Conservation (phyloP, 1,140 invertebrate genomes). For the Achatina immaculata region DNA sequence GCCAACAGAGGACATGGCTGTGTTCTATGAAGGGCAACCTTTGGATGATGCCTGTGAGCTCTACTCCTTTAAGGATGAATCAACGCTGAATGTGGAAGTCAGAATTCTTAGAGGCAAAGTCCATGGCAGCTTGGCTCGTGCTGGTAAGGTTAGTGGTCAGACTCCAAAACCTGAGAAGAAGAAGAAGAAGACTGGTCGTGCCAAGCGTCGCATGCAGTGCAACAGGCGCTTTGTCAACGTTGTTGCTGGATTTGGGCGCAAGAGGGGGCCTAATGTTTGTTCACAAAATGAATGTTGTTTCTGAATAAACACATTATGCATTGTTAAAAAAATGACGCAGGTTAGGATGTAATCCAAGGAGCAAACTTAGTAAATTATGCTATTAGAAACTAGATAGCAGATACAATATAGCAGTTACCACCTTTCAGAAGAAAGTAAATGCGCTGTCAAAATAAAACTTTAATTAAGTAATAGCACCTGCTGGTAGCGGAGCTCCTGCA, state of each 20-base stretch:
- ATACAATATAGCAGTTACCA: too few relatives aligned
- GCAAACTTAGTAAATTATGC: too few relatives aligned
- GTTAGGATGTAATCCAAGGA: too few relatives aligned
- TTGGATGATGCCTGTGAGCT: constrained; percentile 78
- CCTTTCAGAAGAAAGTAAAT: too few relatives aligned
- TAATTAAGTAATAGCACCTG: too few relatives aligned
- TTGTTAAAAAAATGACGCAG: too few relatives aligned
- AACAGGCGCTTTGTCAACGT: constrained; percentile 98
- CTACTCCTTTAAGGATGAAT: constrained; percentile 55
- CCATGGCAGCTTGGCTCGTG: constrained; percentile 98
- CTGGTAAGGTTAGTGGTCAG: constrained; percentile 99
- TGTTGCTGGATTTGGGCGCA: constrained; percentile 90
- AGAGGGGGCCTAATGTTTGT: constrained; percentile 98
- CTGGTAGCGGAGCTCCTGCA: too few relatives aligned
- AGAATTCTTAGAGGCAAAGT: constrained; percentile 82
- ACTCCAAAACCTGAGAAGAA: constrained; percentile 99
- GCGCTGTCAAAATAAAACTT: too few relatives aligned
- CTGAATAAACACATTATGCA: too few relatives aligned
- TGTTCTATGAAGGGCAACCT: constrained; percentile 83
- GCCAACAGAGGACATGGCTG: constrained; percentile 76
- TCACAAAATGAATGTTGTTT: constrained; percentile 44
- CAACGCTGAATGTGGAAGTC: constrained; percentile 66
- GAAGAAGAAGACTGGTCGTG: constrained; percentile 99
- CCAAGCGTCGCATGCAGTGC: constrained; percentile 98
- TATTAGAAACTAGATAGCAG: too few relatives aligned